Conservation (phyloP, 2,113 vertebrate genomes). For the Colius striatus region DNA sequence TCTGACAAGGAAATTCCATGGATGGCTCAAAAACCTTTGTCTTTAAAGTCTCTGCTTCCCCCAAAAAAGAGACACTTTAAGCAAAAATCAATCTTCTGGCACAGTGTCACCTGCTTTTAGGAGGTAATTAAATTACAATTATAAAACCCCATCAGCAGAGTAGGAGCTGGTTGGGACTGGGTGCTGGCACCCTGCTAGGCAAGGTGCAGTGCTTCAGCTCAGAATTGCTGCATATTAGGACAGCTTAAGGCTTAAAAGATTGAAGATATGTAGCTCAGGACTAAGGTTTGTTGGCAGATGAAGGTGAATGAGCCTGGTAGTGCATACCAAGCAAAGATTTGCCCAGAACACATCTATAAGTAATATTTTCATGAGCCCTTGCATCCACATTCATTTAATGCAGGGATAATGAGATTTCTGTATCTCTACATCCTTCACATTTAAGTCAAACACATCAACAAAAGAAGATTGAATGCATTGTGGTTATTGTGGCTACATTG, state of each 20-base stretch:
- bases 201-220: background rate
- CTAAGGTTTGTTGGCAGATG: background rate
- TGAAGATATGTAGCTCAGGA: background rate
- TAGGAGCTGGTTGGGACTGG: background rate
- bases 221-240: background rate
- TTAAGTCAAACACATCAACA: background rate
- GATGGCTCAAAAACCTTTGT: background rate
- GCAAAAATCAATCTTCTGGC: background rate
- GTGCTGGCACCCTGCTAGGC: background rate
- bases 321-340: background rate
- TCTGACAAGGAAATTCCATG: background rate
- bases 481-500: background rate
- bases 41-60: background rate
- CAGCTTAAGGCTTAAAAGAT: background rate
- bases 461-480: background rate
- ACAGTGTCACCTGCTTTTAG: background rate
- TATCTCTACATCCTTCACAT: background rate
- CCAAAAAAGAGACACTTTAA: background rate
- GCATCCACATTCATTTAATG: background rate
- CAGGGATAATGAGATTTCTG: background rate
- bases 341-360: background rate
- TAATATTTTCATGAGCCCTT: background rate
- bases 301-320: background rate
- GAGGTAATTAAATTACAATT: background rate
- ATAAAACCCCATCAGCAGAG: background rate